These are phyloP conservation scores for Sapajus apella DNA, from an alignment of 2,113 vertebrate species.

Conservation along the genomic window DNA sequence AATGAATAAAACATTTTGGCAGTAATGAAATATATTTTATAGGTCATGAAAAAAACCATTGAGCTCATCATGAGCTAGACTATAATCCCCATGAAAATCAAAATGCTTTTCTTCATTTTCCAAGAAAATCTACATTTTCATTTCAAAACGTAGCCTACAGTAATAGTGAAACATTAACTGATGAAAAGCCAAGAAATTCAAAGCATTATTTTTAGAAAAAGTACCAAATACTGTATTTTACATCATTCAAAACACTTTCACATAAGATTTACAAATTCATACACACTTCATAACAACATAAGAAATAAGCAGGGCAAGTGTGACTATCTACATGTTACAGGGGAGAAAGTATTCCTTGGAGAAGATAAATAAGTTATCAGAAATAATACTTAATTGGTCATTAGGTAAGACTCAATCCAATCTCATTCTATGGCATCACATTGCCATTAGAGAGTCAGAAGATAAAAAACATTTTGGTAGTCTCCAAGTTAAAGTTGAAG, in stretches of 20 bases:
- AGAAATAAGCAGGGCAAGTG: background rate
- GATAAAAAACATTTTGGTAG: background rate
- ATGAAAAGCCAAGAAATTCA: background rate
- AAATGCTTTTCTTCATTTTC: conserved; percentile 61
- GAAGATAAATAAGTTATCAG: background rate
- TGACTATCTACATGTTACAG: conserved; percentile 22
- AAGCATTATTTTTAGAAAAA: background rate
- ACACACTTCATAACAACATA: background rate
- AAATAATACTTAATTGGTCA: background rate
- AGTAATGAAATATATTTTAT: conserved; percentile 59
- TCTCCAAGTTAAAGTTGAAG: background rate
- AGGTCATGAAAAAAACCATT: conserved; percentile 62
- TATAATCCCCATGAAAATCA: conserved; percentile 20
- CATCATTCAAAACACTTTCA: background rate
- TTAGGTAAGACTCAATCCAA: background rate
- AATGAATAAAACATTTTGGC: conserved; percentile 64
- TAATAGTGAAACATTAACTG: background rate
- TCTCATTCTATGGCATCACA: background rate
- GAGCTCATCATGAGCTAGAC: conserved; percentile 1
- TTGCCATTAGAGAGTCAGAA: background rate
- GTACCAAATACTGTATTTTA: background rate
- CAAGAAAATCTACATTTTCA: background rate
- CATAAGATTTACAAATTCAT: background rate
- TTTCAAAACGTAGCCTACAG: background rate
- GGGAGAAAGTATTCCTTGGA: conserved; percentile 28